Evolutionary conservation across 2,888 invertebrate genomes (phyloP), one percentile per base, ranked within the genome.

Genomic region (Nebria salina): DNA sequence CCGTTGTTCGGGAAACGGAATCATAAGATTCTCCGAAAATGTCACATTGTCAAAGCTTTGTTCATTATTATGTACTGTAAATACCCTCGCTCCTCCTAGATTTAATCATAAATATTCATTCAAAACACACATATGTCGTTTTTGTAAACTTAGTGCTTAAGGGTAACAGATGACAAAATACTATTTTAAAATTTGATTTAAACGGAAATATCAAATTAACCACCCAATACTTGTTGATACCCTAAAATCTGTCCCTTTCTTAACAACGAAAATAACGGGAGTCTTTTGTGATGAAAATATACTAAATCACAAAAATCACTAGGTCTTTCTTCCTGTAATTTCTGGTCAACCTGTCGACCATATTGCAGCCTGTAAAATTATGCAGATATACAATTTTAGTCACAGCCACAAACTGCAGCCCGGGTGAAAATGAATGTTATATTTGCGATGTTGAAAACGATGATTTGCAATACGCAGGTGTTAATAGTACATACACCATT

Each of bases 1-100:
- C 26, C 20, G 68, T 68, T 25, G 68, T 41, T 72, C 34, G 25
- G 25, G 72, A 72, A 26, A 26, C 34, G 25, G 72, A n/a, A 72
- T 26, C n/a, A 13, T 25, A 68, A 11, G 68, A 25, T 68, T 54
- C 54, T 54, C 54, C 54, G 54, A 54, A 54, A 54, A 54, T 54
- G 13, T 54, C 7, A 54, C 4, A 54, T 8, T 54, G 7, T 54
- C 4, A 1, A 34, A 8, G 4, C 54, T 54, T 8, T 54, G 54
- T 54, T 54, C 4, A 54, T 54, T 54, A 54, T 54, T 7, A 54
- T 7, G 1, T 4, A 54, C 54, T 2, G 8, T 54, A 8, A 54
- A 13, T 54, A 3, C 34, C 34, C 34, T 5, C 8, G 13, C 54
- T 54, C 7, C 54, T 11, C 8, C 8, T 13, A 54, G 54, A 54